Evolutionary conservation across 2,888 invertebrate species (phyloP).

Genomic region (Ametastegia equiseti): DNA sequence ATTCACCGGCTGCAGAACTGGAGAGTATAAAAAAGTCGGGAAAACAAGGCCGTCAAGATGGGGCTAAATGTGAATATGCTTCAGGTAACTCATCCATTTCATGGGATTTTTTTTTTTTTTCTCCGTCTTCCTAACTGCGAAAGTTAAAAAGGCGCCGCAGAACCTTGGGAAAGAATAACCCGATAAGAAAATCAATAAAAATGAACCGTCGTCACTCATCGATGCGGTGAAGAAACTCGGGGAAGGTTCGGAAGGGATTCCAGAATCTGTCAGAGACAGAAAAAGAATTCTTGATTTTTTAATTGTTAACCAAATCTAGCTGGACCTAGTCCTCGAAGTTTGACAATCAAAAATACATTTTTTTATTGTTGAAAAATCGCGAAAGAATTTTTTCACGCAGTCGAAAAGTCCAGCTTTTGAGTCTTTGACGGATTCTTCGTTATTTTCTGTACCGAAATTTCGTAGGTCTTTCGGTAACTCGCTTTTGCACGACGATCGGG

Average conservation of each 20-base stretch:
- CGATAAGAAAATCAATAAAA: background rate
- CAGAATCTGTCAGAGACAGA: no score
- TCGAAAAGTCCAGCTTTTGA: background rate
- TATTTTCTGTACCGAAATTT: background rate
- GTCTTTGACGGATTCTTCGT: background rate
- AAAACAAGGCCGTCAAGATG: background rate
- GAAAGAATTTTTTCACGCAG: background rate
- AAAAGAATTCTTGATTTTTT: no score
- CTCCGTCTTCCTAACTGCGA: background rate
- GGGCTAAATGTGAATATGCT: background rate
- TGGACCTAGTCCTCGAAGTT: no score
- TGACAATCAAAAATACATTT: no score
- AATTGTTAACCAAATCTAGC: no score
- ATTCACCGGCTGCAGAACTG: background rate
- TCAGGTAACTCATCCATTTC: background rate
- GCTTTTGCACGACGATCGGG: no score
- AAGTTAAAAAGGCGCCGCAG: background rate
- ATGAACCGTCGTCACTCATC: background rate
- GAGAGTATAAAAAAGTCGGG: background rate
- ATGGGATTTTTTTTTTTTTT: background rate
- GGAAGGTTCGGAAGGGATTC: background rate
- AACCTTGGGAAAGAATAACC: background rate
- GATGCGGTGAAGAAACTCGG: background rate
- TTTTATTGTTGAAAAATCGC: background rate
- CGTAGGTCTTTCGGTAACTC: background rate